Base-by-base conservation (phyloP, 2,113 vertebrate species). In the Cheilinus undulatus region DNA sequence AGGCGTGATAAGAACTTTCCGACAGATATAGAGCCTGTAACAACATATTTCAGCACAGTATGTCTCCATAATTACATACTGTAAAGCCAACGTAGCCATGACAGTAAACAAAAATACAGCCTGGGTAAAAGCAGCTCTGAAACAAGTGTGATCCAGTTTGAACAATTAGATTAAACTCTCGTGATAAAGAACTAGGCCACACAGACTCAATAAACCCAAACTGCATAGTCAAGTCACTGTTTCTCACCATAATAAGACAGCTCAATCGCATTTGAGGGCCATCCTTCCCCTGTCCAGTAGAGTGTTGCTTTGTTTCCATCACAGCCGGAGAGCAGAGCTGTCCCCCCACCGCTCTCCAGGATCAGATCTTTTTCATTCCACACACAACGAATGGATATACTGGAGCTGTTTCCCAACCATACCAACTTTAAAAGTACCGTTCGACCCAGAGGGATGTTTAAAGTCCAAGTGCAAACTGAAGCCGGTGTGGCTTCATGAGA, bases 201-300 rank as follows among this genome's bases (percentile, higher is more conserved):
- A 4, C n/a, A 40, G 15, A 46, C 30, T 51, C n/a, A 57, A 61
- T 79, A 46, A 73, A 23, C 15, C 2, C 48, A 76, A n/a, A 60
- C 40, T 17, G 40, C 5, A 24, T 62, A 78, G 61, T 17, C 24
- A 12, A 23, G 51, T 73, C 66, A 68, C n/a, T 10, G 40, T 58
- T 81, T 64, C 78, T 82, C 80, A 89, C 85, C 85, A 62, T 60
- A 26, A 74, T 86, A 89, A 17, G 24, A 51, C 67, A 89, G 70
- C 27, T 80, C 76, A 43, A 80, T 4, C 22, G 10, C 52, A 65
- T 72, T 15, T 26, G 62, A 58, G 27, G 67, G 74, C 51, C 0
- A 48, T 62, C 56, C 51, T 7, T 26, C 13, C 69, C 78, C 86
- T 13, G 52, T 86, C 85, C 85, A 86, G 24, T 34, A 69, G 30